Evolutionary conservation across 2,888 invertebrate species (phyloP).

Genomic region (Smittia aterrima): DNA sequence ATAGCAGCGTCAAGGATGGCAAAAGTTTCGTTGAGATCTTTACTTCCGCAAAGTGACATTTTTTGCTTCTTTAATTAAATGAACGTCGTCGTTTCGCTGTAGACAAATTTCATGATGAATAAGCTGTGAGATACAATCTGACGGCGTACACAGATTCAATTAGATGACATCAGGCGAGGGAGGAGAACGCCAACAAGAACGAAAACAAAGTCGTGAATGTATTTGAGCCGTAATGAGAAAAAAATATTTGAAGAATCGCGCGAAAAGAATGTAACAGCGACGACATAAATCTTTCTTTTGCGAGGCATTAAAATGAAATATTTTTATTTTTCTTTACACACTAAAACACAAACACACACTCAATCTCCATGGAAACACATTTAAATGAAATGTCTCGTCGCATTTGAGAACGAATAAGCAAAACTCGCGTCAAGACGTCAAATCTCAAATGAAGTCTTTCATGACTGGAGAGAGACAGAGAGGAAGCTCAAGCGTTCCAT

Average conservation of each 20-base stretch:
- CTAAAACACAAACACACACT: background rate
- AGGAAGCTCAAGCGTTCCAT: background rate
- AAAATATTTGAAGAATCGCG: background rate
- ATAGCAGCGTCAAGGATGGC: background rate
- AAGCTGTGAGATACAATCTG: background rate
- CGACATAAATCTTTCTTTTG: slow-evolving; percentile 16
- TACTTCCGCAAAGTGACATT: background rate
- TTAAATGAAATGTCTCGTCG: background rate
- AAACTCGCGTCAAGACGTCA: background rate
- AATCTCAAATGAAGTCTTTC: background rate
- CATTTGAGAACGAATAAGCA: too few relatives aligned
- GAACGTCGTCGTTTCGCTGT: background rate
- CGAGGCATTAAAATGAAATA: background rate
- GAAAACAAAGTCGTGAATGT: background rate
- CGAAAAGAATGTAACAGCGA: background rate
- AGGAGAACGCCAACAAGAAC: background rate
- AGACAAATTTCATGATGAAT: background rate
- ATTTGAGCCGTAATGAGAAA: background rate
- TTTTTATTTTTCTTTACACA: background rate
- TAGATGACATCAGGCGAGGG: background rate
- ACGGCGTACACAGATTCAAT: slow-evolving; percentile 2
- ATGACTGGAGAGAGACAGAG: background rate
- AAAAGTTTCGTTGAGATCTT: background rate
- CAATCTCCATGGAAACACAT: slow-evolving; percentile 1
- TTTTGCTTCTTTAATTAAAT: background rate